Conservation (phyloP, 2,113 vertebrate genomes). For the Crypturellus undulatus region DNA sequence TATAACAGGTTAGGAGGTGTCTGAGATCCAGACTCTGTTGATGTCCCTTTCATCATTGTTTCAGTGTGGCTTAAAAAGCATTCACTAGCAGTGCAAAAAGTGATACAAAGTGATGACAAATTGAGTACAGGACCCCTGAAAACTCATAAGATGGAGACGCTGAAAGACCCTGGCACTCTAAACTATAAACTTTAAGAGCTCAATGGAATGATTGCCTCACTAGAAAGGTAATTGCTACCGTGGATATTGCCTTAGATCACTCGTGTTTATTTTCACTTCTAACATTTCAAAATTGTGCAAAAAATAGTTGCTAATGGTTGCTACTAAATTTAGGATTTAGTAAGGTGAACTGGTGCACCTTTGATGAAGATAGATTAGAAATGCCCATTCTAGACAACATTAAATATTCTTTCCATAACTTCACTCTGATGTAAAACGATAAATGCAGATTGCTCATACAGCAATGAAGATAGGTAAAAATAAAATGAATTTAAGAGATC, state of each 20-base stretch:
- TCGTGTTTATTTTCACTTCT: neutral
- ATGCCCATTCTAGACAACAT: neutral
- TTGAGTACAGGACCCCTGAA: neutral
- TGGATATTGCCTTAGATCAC: neutral
- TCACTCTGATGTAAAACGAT: neutral
- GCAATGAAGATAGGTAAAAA: neutral
- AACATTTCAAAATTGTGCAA: neutral
- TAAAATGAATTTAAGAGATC: neutral
- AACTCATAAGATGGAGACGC: neutral
- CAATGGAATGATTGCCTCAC: neutral
- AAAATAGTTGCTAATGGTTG: neutral
- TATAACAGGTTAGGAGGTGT: neutral
- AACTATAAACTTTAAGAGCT: neutral
- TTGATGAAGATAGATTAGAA: neutral
- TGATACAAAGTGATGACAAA: neutral
- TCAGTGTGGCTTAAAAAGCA: neutral
- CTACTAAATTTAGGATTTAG: neutral
- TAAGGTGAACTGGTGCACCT: accelerated
- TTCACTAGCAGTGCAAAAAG: neutral
- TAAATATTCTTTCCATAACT: neutral
- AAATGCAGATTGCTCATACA: neutral
- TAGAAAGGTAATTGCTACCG: neutral
- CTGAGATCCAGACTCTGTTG: neutral
- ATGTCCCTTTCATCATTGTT: neutral
- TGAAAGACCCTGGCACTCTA: neutral